Evolutionary conservation across 2,888 invertebrate genomes (phyloP).

Genomic region (Erynnis tages): DNA sequence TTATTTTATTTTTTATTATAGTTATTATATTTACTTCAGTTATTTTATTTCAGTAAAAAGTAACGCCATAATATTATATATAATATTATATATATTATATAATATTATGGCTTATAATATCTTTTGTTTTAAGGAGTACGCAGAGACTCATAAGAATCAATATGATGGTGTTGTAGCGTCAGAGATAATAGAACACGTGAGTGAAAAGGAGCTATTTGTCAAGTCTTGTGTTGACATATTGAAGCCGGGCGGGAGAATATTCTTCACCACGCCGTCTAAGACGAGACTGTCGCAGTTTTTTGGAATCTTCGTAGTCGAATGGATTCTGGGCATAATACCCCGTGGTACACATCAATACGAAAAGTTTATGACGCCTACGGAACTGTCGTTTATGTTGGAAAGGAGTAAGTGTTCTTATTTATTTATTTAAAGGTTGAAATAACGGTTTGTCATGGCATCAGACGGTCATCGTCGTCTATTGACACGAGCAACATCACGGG

Average conservation of each 20-base stretch:
- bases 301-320: conserved; percentile 88
- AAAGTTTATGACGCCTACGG: conserved; percentile 91
- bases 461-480: too few relatives aligned
- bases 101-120: too few relatives aligned
- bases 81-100: too few relatives aligned
- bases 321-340: conserved; percentile 87
- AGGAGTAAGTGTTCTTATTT: conserved; percentile 87
- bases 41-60: too few relatives aligned
- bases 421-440: too few relatives aligned
- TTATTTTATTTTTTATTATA: too few relatives aligned
- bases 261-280: conserved; percentile 85
- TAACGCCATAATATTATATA: too few relatives aligned
- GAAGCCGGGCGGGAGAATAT: conserved; percentile 86
- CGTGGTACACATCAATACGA: conserved; percentile 95
- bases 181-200: conserved; percentile 94
- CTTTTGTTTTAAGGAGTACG: conserved; percentile 81
- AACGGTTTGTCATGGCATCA: too few relatives aligned
- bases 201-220: conserved; percentile 86
- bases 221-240: conserved; percentile 83
- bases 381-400: conserved; percentile 86
- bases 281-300: conserved; percentile 84
- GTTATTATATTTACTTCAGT: too few relatives aligned
- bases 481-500: too few relatives aligned
- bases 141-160: conserved; percentile 54
- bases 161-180: conserved; percentile 94